Percentiles rank a stretch among this genome's conserved stretches.
Conservation (phyloP, 1,140 invertebrate genomes). For the Neoseiulus cucumeris region DNA sequence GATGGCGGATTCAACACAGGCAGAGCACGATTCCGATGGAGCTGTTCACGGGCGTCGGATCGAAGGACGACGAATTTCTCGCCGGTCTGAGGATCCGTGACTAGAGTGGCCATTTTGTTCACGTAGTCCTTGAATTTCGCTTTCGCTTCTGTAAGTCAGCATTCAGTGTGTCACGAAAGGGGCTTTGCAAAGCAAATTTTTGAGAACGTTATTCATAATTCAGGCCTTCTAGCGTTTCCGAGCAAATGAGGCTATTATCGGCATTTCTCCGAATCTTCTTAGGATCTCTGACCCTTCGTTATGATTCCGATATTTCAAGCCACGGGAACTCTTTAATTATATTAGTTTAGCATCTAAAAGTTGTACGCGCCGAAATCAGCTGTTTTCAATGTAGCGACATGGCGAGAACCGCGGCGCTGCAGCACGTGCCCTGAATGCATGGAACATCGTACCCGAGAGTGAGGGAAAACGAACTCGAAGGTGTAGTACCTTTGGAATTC, state of each 20-base stretch:
- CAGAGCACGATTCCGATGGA: too few relatives aligned
- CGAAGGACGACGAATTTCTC: constrained; percentile 65
- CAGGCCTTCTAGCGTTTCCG: neutral
- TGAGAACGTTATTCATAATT: neutral
- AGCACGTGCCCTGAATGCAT: too few relatives aligned
- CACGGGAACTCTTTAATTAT: neutral
- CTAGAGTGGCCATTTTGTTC: constrained; percentile 63
- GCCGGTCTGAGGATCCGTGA: constrained; percentile 29
- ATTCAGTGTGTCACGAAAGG: constrained; percentile 14
- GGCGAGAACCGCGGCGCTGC: too few relatives aligned
- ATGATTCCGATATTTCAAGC: neutral
- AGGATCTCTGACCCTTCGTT: neutral
- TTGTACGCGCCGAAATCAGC: too few relatives aligned
- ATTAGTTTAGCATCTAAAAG: too few relatives aligned
- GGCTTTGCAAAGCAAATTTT: neutral
- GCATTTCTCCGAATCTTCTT: neutral
- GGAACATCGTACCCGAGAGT: too few relatives aligned
- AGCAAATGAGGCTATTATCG: neutral
- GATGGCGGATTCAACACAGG: too few relatives aligned
- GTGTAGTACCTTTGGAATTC: too few relatives aligned
- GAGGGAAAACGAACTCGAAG: too few relatives aligned
- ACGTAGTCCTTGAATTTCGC: constrained; percentile 74
- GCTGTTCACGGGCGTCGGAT: constrained; percentile 13
- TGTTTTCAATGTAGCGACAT: too few relatives aligned
- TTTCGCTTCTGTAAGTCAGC: constrained; percentile 45